These are phyloP conservation scores for Chrysomela aeneicollis DNA, from an alignment of 2,888 invertebrate genomes.

Conservation along the genomic window DNA sequence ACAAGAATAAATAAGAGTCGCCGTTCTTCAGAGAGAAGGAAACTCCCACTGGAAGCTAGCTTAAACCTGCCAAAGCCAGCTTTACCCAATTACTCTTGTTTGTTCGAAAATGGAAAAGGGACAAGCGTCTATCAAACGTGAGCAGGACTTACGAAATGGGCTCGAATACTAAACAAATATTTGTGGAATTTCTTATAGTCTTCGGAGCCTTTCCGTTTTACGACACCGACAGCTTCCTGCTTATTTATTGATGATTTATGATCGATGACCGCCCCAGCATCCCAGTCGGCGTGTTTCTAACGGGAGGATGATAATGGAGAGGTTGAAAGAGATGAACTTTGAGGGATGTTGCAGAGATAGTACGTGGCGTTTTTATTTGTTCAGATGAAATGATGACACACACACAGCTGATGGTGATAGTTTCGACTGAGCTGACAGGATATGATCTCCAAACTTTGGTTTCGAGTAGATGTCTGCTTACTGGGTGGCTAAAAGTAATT, in stretches of 20 bases:
- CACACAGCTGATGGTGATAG: too few relatives aligned
- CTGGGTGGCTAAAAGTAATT: too few relatives aligned
- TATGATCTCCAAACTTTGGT: too few relatives aligned
- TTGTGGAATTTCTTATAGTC: conserved; percentile 48
- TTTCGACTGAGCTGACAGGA: too few relatives aligned
- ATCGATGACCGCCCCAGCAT: conserved; percentile 24
- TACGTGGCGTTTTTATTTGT: neutral
- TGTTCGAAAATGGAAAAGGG: conserved; percentile 35
- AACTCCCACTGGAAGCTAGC: neutral
- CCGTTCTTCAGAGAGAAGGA: neutral
- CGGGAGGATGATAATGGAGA: conserved; percentile 1
- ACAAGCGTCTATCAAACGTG: conserved; percentile 35
- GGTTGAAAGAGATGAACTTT: neutral
- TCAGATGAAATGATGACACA: too few relatives aligned
- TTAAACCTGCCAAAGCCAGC: conserved; percentile 10
- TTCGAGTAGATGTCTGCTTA: too few relatives aligned
- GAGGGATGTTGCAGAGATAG: neutral
- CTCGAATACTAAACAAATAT: conserved; percentile 51
- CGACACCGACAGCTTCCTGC: conserved; percentile 33
- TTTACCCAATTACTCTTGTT: conserved; percentile 37
- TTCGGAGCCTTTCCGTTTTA: conserved; percentile 35
- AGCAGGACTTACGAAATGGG: conserved; percentile 49
- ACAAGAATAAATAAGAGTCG: neutral
- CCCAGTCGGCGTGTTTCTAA: conserved; percentile 9
- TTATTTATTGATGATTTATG: conserved; percentile 35